Evolutionary conservation across 2,888 invertebrate species (phyloP), one percentile per base, ranked within the genome.

Genomic region (Gandaritis pyraliata): DNA sequence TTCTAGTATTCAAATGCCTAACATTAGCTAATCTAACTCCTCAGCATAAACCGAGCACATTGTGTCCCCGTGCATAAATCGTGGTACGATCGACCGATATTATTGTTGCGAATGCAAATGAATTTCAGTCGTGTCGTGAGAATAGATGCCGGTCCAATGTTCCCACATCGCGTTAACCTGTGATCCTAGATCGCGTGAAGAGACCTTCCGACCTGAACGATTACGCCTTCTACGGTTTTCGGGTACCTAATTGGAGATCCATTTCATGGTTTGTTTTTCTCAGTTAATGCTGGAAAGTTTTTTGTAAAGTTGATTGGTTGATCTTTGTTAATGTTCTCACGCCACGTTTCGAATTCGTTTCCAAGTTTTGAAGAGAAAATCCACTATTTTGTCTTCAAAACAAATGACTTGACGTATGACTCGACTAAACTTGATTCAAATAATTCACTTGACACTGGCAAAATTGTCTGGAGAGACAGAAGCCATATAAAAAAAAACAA

Each of bases 151-250:
- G 54, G 55, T 58, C 61, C 60, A 46, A 38, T 56, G 75, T 86
- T 87, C 86, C 79, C 87, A 86, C 86, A 85, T 77, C 75, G 80
- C 69, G 80, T 79, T 84, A 84, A 85, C 86, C 77, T 66, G 72
- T 63, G 81, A 84, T 83, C 77, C 68, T 68, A 62, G 75, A 79
- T 79, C 81, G 84, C 77, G 86, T 76, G 83, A 86, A 85, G 72
- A 69, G 66, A 66, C 75, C 47, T 33, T 15, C 72, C 64, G 69
- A 67, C 69, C 73, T 65, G 70, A 70, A 74, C 72, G 73, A 75
- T 77, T 76, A 71, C 65, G 72, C 61, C 66, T 68, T 69, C 68
- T 59, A 66, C 48, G 66, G 57, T 46, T 58, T 66, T 62, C 61
- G 60, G 64, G 64, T 65, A n/a, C n/a, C n/a, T n/a, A 61, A 64